Evolutionary conservation across 2,113 vertebrate species (phyloP).

Genomic region (Dipodomys spectabilis): DNA sequence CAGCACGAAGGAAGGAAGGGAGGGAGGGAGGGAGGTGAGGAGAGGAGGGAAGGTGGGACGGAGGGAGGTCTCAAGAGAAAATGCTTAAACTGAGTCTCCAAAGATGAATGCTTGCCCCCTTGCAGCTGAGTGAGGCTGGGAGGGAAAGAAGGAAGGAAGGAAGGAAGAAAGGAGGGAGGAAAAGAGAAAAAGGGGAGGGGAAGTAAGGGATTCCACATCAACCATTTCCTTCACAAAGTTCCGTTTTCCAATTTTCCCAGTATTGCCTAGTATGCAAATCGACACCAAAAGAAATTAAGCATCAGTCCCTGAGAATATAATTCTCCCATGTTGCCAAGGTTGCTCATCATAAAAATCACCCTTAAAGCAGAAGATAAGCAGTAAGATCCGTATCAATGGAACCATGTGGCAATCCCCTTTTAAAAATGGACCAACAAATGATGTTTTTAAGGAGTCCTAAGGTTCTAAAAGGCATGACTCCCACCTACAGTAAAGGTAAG

Average conservation of each 20-base stretch:
- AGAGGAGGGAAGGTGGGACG: no score
- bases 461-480: not conserved
- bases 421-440: not conserved
- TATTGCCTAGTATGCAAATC: not conserved
- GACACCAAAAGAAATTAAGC: not conserved
- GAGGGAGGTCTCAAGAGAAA: no score
- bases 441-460: not conserved
- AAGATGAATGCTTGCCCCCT: no score
- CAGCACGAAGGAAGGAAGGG: no score
- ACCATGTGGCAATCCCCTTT: not conserved
- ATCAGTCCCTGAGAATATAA: not conserved
- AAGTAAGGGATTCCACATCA: not conserved
- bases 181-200: no score
- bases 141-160: no score
- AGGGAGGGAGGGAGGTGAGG: no score
- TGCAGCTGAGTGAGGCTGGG: no score
- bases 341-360: not conserved
- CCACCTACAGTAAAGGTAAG: not conserved
- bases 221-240: not conserved
- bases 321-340: not conserved
- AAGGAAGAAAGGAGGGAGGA: no score
- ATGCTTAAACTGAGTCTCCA: no score
- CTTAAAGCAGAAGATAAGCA: not conserved
- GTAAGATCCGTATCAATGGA: constrained; percentile 32
- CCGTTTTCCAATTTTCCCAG: not conserved